Conservation (phyloP, 2,888 invertebrate genomes). For the Adineta ricciae region DNA sequence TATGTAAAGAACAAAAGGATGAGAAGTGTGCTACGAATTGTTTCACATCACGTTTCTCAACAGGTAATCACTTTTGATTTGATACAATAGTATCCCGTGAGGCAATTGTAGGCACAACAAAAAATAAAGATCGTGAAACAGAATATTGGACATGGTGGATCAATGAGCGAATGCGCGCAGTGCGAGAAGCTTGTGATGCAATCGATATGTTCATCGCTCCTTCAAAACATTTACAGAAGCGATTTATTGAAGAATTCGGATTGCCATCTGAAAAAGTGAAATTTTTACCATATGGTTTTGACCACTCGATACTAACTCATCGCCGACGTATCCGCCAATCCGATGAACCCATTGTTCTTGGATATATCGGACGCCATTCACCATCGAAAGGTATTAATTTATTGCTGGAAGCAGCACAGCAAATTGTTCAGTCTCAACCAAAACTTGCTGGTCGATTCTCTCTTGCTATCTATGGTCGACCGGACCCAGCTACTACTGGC, state of each 20-base stretch:
- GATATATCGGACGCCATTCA: neutral
- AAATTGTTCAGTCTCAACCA: neutral
- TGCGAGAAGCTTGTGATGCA: neutral
- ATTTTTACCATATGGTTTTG: constrained; percentile 3
- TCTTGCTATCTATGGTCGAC: neutral
- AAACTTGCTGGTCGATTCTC: neutral
- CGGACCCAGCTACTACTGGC: neutral
- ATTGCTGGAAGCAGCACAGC: neutral
- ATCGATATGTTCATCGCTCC: constrained; percentile 5
- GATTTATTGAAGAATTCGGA: neutral
- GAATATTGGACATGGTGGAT: constrained; percentile 5
- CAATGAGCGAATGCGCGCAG: neutral
- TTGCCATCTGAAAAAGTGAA: neutral
- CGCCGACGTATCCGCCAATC: neutral
- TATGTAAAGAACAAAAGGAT: neutral
- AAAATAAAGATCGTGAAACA: neutral
- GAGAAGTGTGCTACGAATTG: neutral
- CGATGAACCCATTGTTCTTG: neutral
- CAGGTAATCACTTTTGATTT: neutral
- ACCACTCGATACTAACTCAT: neutral
- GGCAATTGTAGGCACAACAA: neutral
- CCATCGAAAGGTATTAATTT: constrained; percentile 10
- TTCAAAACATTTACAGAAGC: neutral
- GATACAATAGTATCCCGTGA: neutral
- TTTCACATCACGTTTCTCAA: neutral